Evolutionary conservation across 2,888 invertebrate genomes (phyloP).

Genomic region (Mesorhabditis belari): DNA sequence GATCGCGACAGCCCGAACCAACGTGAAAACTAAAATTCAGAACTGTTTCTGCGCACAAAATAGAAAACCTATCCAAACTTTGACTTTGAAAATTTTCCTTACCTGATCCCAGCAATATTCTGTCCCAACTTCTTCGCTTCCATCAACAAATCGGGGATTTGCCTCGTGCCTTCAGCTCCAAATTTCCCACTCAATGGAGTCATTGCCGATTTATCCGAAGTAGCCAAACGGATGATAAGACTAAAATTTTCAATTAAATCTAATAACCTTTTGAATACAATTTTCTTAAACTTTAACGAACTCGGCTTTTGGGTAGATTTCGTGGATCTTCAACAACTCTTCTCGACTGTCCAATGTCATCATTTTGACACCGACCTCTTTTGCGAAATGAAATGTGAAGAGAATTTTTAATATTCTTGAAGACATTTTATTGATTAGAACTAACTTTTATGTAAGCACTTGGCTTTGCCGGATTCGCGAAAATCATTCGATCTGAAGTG

Average conservation of each 20-base stretch:
- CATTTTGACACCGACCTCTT: constrained; percentile 11
- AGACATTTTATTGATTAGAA: neutral
- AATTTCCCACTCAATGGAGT: constrained; percentile 63
- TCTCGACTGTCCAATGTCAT: constrained; percentile 52
- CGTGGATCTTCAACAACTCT: constrained; percentile 42
- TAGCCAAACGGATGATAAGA: constrained; percentile 70
- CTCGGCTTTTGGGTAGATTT: constrained; percentile 40
- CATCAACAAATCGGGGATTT: constrained; percentile 35
- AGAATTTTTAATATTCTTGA: constrained; percentile 27
- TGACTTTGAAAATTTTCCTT: constrained; percentile 7
- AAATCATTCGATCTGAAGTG: neutral
- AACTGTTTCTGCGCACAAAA: no score
- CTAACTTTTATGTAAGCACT: neutral
- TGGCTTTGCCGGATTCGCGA: neutral
- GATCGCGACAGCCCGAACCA: constrained; percentile 55
- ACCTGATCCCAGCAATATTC: constrained; percentile 55
- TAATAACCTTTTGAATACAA: neutral
- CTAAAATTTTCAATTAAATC: constrained; percentile 59
- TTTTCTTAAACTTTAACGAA: no score
- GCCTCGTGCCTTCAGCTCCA: constrained; percentile 52
- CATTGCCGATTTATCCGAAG: constrained; percentile 75
- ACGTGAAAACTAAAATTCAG: constrained; percentile 54
- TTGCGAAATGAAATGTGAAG: neutral
- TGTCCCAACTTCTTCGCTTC: constrained; percentile 40
- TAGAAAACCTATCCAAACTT: neutral